Evolutionary conservation across 2,888 invertebrate genomes (phyloP), one percentile per base, ranked within the genome.

Genomic region (Electrophaes corylata): DNA sequence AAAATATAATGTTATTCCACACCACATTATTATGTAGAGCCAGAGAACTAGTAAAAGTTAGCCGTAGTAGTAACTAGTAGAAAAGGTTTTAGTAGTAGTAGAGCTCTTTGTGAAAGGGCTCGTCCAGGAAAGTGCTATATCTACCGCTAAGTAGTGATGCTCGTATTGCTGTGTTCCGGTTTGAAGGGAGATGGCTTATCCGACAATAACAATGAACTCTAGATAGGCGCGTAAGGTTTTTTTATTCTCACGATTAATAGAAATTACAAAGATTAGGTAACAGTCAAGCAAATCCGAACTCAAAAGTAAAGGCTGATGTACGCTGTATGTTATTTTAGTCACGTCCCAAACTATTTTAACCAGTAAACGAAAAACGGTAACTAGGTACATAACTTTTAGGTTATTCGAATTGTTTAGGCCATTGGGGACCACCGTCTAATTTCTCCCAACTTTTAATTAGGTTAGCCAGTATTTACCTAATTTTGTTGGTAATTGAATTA

Each of bases 381-480:
- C n/a, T 46, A 46, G 33, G 49, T 45, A 33, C 41, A 56, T 57
- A 67, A 67, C 61, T 66, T 60, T 66, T 55, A 52, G 60, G 57
- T 54, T 59, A 62, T 61, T 55, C 58, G 56, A 60, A 65, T 66
- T 66, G 67, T 65, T 69, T 47, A 48, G 53, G 26, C 47, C 49
- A 52, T 48, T 26, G 51, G 54, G 46, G 40, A 54, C 51, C 44
- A 40, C 47, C 54, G 46, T 39, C 57, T 62, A 63, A 61, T 63
- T 58, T 47, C 35, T 10, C n/a, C 35, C 47, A 51, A 67, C 53
- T 68, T 70, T 68, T 65, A 69, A 69, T 64, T 57, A 59, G 65
- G 55, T 65, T 65, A 57, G 35, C 35, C 46, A 53, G 40, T 45
- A 20, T 20, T 20, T 46, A 46, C 31, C 50, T 40, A 26, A 44